Percentiles rank a stretch among this genome's conserved stretches.
phyloP scores from a whole-genome alignment of 2,888 invertebrate genomes.

The Scrobipalpa costella region DNA sequence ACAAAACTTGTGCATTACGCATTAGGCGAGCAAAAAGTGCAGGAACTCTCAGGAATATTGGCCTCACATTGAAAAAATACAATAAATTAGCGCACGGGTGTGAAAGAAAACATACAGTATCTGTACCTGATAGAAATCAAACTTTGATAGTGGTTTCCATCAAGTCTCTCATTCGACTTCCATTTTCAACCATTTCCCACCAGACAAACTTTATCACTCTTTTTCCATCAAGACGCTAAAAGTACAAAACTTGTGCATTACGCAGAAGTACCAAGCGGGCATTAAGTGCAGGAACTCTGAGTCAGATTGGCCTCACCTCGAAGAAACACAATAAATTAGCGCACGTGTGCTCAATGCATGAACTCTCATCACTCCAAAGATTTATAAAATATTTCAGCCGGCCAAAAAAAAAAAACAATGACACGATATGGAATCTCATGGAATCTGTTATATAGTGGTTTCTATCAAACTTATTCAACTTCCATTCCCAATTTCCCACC shows the following conservation, averaged over 20 bases:
- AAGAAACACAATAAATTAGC: constrained; percentile 26
- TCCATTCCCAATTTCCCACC: too few species aligned
- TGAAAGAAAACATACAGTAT: too few species aligned
- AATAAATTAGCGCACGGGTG: too few species aligned
- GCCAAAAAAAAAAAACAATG: too few species aligned
- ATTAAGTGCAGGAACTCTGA: constrained; percentile 7
- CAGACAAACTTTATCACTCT: background rate
- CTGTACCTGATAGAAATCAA: background rate
- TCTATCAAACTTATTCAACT: too few species aligned
- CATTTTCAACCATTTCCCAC: background rate
- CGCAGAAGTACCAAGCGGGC: background rate
- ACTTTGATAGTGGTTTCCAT: too few species aligned
- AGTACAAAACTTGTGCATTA: background rate
- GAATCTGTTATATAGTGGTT: too few species aligned
- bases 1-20: background rate
- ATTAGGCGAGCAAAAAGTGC: background rate
- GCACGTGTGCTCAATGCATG: constrained; percentile 29
- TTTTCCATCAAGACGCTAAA: background rate
- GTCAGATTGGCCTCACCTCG: background rate
- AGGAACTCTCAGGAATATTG: background rate
- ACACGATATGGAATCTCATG: too few species aligned
- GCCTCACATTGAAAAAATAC: background rate
- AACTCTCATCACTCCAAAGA: constrained; percentile 25
- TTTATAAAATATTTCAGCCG: too few species aligned
- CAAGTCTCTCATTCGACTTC: too few species aligned